These are phyloP conservation scores for Tribolium castaneum DNA, from an alignment of 1,140 invertebrate species.

Conservation along the genomic window DNA sequence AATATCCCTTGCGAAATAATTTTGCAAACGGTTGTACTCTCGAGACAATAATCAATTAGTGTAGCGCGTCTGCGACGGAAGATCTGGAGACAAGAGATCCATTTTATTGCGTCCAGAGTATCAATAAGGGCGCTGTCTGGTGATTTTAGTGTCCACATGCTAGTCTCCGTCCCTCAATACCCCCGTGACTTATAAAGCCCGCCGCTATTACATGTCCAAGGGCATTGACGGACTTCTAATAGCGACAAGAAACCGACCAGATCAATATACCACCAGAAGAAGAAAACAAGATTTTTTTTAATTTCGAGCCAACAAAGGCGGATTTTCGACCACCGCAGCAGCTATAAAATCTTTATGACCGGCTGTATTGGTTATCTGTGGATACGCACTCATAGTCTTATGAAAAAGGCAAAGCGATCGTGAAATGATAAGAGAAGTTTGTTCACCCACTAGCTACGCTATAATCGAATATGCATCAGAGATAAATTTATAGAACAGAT, in stretches of 20 bases:
- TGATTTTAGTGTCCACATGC: conserved; percentile 46
- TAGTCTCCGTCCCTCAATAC: conserved; percentile 12
- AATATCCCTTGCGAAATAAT: conserved; percentile 3
- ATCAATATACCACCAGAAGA: background rate
- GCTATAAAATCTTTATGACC: conserved; percentile 41
- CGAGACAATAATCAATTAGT: conserved; percentile 41
- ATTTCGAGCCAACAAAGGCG: background rate
- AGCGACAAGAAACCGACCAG: background rate
- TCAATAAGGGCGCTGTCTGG: conserved; percentile 37
- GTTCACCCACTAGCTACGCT: too few relatives aligned
- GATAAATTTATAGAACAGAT: too few relatives aligned
- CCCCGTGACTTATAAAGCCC: conserved; percentile 45
- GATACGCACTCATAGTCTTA: background rate
- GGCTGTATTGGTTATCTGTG: conserved; percentile 41
- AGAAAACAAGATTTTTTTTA: background rate
- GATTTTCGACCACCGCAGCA: background rate
- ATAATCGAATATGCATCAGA: too few relatives aligned
- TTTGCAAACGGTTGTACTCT: background rate
- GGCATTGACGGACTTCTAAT: conserved; percentile 36
- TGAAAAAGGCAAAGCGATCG: background rate
- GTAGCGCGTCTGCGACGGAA: conserved; percentile 4
- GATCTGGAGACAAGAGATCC: conserved; percentile 27
- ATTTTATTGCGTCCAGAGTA: conserved; percentile 42
- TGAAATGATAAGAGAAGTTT: background rate
- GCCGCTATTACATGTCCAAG: conserved; percentile 42